phyloP scores from a whole-genome alignment of 2,797 vertebrate species.

The Tragopan temminckii region DNA sequence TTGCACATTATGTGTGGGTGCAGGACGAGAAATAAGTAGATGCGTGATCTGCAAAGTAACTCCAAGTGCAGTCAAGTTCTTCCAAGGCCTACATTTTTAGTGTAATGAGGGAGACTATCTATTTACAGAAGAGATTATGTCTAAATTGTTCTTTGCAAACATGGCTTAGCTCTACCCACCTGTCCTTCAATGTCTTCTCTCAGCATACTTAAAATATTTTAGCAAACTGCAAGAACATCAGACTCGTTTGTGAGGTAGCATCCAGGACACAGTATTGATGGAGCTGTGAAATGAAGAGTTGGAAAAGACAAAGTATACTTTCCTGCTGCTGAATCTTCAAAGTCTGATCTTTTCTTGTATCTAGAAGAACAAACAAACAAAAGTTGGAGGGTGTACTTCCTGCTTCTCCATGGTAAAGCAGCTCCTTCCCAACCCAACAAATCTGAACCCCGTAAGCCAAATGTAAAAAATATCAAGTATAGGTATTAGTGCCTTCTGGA shows the following conservation, averaged over 20 bases:
- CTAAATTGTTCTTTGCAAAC: neutral
- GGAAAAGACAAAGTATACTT: neutral
- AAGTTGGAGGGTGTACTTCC: neutral
- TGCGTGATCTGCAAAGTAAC: neutral
- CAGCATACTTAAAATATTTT: neutral
- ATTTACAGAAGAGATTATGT: neutral
- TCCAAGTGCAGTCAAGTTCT: neutral
- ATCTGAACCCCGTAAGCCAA: neutral
- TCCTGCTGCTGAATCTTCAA: neutral
- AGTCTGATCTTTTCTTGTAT: neutral
- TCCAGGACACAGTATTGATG: neutral
- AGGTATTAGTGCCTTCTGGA: neutral
- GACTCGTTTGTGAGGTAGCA: neutral
- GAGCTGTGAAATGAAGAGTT: neutral
- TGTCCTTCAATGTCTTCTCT: neutral
- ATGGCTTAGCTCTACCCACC: neutral
- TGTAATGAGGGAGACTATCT: neutral
- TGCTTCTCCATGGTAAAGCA: neutral
- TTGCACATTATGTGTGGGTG: neutral
- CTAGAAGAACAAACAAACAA: neutral
- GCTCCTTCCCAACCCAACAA: accelerated
- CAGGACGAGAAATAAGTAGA: neutral
- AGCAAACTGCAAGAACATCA: neutral
- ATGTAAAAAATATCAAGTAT: neutral
- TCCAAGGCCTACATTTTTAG: neutral